Conservation (phyloP, 2,113 vertebrate genomes). For the Saguinus midas region DNA sequence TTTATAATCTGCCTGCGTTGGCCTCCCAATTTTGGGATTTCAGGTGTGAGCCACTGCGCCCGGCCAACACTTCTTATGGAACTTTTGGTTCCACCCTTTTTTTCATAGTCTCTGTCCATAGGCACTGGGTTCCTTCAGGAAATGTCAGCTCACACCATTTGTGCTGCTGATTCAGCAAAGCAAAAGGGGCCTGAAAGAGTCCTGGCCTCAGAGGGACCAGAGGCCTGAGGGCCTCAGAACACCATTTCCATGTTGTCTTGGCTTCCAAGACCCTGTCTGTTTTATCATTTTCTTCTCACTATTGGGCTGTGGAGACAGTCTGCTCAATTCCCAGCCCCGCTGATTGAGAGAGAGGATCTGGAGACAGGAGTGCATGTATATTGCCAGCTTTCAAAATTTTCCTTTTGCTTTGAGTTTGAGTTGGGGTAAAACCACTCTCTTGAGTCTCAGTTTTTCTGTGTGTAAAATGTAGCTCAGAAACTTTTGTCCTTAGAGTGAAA, state of each 20-base stretch:
- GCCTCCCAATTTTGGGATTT: too few species aligned
- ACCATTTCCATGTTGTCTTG: background rate
- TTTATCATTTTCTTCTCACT: background rate
- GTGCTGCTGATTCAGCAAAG: background rate
- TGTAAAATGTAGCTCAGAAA: slow-evolving; percentile 21
- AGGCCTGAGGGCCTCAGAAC: background rate
- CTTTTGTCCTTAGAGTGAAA: background rate
- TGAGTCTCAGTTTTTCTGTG: slow-evolving; percentile 14
- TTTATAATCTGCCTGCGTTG: too few species aligned
- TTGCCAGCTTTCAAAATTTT: background rate
- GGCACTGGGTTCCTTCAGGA: background rate
- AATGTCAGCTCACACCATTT: background rate
- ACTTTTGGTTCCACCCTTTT: too few species aligned
- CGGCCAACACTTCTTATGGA: too few species aligned
- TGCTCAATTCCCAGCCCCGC: background rate
- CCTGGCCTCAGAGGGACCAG: background rate
- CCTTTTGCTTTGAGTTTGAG: background rate
- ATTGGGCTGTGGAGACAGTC: background rate
- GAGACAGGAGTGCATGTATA: background rate
- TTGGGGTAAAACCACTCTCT: background rate
- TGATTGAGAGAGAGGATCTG: background rate
- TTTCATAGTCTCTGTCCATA: background rate
- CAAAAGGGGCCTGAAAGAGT: background rate
- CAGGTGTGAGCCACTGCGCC: too few species aligned
- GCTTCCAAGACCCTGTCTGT: background rate